phyloP scores from a whole-genome alignment of 2,797 vertebrate genomes.

The Pseudomugil tenellus region DNA sequence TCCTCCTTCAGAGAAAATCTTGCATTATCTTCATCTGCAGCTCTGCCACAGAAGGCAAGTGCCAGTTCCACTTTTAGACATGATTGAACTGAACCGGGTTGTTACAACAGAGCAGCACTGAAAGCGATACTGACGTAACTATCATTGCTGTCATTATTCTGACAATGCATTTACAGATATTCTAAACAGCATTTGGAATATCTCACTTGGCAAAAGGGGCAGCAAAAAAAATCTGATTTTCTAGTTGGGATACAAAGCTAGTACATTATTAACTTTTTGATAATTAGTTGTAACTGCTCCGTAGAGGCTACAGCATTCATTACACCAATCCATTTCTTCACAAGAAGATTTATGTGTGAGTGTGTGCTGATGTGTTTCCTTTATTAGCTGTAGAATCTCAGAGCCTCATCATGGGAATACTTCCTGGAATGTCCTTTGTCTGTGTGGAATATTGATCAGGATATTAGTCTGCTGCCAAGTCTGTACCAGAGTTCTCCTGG shows the following conservation, averaged over 20 bases:
- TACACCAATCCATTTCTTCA: slow-evolving; percentile 5
- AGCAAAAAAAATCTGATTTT: no score
- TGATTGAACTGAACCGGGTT: not conserved
- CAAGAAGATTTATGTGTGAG: slow-evolving; percentile 16
- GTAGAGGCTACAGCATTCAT: slow-evolving; percentile 5
- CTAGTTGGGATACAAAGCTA: no score
- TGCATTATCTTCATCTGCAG: not conserved
- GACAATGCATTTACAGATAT: not conserved
- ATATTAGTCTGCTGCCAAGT: slow-evolving; percentile 54
- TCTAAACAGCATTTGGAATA: not conserved
- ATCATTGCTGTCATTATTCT: not conserved
- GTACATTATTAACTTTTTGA: no score
- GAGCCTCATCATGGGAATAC: slow-evolving; percentile 53
- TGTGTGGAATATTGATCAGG: slow-evolving; percentile 67
- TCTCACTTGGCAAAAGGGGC: no score
- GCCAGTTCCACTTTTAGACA: not conserved
- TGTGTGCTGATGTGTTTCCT: slow-evolving; percentile 38
- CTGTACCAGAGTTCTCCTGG: slow-evolving; percentile 40
- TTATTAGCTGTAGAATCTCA: slow-evolving; percentile 51
- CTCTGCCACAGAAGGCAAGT: not conserved
- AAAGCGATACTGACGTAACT: not conserved
- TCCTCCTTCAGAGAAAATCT: not conserved
- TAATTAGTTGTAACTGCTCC: no score
- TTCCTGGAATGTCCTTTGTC: slow-evolving; percentile 56
- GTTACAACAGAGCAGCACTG: not conserved